Evolutionary conservation across 1,140 invertebrate genomes (phyloP).

Genomic region (Drosophila sturtevanti): DNA sequence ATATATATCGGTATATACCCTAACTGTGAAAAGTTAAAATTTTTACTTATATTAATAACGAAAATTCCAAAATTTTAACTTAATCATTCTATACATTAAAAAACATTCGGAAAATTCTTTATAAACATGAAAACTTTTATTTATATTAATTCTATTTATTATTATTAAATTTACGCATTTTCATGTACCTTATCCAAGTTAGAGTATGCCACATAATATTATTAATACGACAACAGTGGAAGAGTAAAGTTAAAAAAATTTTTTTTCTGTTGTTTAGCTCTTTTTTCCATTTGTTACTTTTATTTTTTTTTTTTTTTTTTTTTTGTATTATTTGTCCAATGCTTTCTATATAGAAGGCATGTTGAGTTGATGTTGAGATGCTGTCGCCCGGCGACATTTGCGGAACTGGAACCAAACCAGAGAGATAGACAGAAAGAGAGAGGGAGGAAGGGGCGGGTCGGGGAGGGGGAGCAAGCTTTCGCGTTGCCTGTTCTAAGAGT

Average conservation of each 20-base stretch:
- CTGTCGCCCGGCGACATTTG: conserved; percentile 76
- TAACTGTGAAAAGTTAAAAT: not conserved
- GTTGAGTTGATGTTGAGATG: conserved; percentile 55
- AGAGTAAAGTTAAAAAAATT: conserved; percentile 11
- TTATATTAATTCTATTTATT: not conserved
- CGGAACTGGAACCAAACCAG: conserved; percentile 74
- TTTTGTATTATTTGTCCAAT: conserved; percentile 20
- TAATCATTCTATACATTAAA: no score
- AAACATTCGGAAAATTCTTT: no score
- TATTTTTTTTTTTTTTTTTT: no score
- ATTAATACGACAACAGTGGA: conserved; percentile 37
- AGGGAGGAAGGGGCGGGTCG: not conserved
- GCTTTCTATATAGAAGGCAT: conserved; percentile 44
- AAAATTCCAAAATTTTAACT: no score
- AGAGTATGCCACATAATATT: conserved; percentile 34
- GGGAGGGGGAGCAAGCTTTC: conserved; percentile 12
- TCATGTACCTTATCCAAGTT: not conserved
- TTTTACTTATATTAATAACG: no score
- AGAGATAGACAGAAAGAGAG: conserved; percentile 9
- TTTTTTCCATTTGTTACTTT: no score
- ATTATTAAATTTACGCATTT: not conserved
- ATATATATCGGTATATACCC: conserved; percentile 5
- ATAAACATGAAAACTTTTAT: not conserved
- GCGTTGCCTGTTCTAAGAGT: conserved; percentile 37
- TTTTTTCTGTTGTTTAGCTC: conserved; percentile 82